Evolutionary conservation across 2,888 invertebrate species (phyloP).

Genomic region (Diadegma fenestrale): DNA sequence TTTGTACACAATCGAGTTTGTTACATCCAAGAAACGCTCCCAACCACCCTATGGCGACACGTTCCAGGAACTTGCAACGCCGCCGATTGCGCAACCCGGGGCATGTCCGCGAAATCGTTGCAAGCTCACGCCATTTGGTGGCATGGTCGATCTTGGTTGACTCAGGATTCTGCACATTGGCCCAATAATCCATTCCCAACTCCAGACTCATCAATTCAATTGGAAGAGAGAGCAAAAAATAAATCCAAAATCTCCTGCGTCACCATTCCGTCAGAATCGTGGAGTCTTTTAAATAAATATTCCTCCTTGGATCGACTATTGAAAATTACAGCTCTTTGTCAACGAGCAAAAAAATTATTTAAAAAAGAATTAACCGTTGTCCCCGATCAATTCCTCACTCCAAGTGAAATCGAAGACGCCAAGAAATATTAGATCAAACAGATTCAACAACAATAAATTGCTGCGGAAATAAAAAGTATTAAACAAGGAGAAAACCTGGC

Average conservation of each 20-base stretch:
- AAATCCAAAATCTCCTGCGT: too few relatives aligned
- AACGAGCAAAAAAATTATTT: too few relatives aligned
- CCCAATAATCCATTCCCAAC: slow-evolving; percentile 64
- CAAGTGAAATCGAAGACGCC: neutral
- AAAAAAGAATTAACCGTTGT: too few relatives aligned
- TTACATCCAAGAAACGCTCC: neutral
- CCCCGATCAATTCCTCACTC: neutral
- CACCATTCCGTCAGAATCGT: too few relatives aligned
- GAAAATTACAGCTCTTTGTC: too few relatives aligned
- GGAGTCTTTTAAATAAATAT: too few relatives aligned
- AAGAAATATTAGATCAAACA: slow-evolving; percentile 2
- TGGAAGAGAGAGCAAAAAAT: too few relatives aligned
- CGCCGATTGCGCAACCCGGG: slow-evolving; percentile 2
- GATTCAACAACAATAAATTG: neutral
- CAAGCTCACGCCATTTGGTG: neutral
- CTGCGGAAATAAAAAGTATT: neutral
- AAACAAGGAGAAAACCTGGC: neutral
- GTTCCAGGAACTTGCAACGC: slow-evolving; percentile 4
- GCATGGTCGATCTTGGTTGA: neutral
- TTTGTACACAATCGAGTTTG: slow-evolving; percentile 3
- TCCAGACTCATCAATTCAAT: slow-evolving; percentile 60
- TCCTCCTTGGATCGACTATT: too few relatives aligned
- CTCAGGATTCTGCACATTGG: neutral
- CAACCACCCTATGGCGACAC: neutral
- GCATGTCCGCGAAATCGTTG: neutral